phyloP scores from a whole-genome alignment of 2,888 invertebrate genomes.

The Tetramorium bicarinatum region DNA sequence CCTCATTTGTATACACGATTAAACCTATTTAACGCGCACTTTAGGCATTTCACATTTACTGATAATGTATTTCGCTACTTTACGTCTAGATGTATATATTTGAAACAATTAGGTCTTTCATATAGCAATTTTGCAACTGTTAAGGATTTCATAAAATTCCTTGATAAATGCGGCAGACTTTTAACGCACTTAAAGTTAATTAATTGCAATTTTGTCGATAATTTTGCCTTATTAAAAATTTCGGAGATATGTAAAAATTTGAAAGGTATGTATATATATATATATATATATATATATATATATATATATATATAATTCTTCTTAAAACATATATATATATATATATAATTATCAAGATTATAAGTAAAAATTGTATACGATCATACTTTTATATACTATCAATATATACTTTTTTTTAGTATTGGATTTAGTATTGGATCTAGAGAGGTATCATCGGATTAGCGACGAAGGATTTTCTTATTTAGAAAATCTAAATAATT shows the following conservation, averaged over 20 bases:
- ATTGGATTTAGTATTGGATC: conserved; percentile 93
- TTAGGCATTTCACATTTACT: too few relatives aligned
- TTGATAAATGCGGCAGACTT: conserved; percentile 88
- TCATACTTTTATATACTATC: neutral
- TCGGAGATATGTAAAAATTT: conserved; percentile 90
- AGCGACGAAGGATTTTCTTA: conserved; percentile 87
- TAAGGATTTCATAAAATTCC: too few relatives aligned
- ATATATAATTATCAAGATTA: neutral
- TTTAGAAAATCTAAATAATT: conserved; percentile 89
- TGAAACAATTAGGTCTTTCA: too few relatives aligned
- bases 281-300: too few relatives aligned
- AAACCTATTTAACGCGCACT: too few relatives aligned
- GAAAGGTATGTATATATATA: conserved; percentile 88
- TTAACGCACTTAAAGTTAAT: conserved; percentile 89
- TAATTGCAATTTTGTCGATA: too few relatives aligned
- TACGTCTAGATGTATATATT: too few relatives aligned
- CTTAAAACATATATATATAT: too few relatives aligned
- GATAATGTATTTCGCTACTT: conserved; percentile 85
- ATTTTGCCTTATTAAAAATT: conserved; percentile 89
- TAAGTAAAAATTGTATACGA: neutral
- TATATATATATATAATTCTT: too few relatives aligned
- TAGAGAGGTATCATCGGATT: conserved; percentile 89
- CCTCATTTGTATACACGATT: conserved; percentile 92
- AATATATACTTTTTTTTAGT: conserved; percentile 87
- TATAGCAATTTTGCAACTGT: too few relatives aligned